A percentile compares a stretch with the other conserved stretches of the same genome.
Conservation (phyloP, 2,888 invertebrate species). For the Artemia sp. region DNA sequence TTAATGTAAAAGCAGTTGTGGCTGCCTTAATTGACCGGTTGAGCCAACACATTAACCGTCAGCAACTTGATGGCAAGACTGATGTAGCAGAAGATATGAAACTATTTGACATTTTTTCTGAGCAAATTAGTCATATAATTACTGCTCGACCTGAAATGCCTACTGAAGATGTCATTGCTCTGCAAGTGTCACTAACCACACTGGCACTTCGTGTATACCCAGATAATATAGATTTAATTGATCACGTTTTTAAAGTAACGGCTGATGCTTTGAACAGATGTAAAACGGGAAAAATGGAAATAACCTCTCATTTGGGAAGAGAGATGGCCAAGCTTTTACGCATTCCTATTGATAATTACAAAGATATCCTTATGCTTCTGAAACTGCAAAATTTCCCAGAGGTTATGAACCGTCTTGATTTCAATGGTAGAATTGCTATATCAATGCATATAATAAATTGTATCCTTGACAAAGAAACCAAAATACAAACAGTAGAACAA, state of each 20-base stretch:
- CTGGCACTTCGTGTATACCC: constrained; percentile 93
- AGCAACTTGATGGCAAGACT: constrained; percentile 40
- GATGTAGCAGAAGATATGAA: constrained; percentile 69
- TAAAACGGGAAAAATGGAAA: constrained; percentile 54
- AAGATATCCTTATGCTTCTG: constrained; percentile 70
- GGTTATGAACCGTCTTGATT: constrained; percentile 70
- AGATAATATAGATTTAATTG: constrained; percentile 80
- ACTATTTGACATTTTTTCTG: constrained; percentile 93
- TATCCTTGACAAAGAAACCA: constrained; percentile 71
- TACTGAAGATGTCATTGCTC: constrained; percentile 79
- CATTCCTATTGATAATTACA: constrained; percentile 86
- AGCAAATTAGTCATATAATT: constrained; percentile 88
- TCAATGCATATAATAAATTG: constrained; percentile 77
- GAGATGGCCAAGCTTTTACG: constrained; percentile 83
- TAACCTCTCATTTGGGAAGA: constrained; percentile 48
- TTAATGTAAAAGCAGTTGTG: constrained; percentile 95
- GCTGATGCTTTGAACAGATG: constrained; percentile 75
- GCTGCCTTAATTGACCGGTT: constrained; percentile 85
- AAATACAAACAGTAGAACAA: constrained; percentile 72
- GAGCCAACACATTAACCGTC: constrained; percentile 63
- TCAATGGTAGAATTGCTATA: constrained; percentile 62
- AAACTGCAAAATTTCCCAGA: constrained; percentile 71
- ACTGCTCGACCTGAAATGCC: constrained; percentile 86
- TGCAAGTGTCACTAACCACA: constrained; percentile 85
- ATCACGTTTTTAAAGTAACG: constrained; percentile 79